Base-by-base conservation (phyloP, 1,140 invertebrate genomes). In the Philopotamus ludificatus region DNA sequence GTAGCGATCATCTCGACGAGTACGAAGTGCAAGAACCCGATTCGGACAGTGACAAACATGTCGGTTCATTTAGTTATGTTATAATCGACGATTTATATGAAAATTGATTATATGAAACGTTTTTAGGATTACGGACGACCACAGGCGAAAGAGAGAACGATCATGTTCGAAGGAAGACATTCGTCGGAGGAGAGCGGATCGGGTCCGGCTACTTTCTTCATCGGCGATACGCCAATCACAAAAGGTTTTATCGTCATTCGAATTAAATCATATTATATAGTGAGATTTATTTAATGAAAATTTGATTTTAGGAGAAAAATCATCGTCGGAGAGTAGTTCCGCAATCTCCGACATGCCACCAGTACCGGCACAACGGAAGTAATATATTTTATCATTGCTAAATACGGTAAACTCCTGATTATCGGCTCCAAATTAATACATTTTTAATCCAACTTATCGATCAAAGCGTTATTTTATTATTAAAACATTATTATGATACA, bases 81-180 rank as follows among this genome's bases (percentile, higher is more conserved):
- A 21, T 9, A 10, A 51, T 4, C 10, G 4, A 47, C 4, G 4
- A 7, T 34, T 7, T 34, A 34, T 34, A 34, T 34, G 12, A 4
- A 34, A 7, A 34, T 34, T 34, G 4, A 7, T 34, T 7, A 34
- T 34, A 34, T 34, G 12, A 34, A 34, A 4, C 4, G 12, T 34
- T 34, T 34, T 47, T 66, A 69, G 67, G 67, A 65, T 2, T 41
- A 59, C 28, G 47, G 57, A 1, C 62, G 49, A 21, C 79, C 79
- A 10, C 74, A 73, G 15, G 76, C 77, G 0, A 79, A 78, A 68
- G 79, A 80, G 58, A 74, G 79, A 22, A 80, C 79, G 0, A 80
- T 80, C 44, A 77, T 79, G 76, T 81, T 81, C 42, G 79, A 80
- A 54, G 80, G 79, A 58, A 80, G 77, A 22, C 77, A 79, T 53